phyloP scores from a whole-genome alignment of 2,888 invertebrate genomes.

The Sussaba pulchella region DNA sequence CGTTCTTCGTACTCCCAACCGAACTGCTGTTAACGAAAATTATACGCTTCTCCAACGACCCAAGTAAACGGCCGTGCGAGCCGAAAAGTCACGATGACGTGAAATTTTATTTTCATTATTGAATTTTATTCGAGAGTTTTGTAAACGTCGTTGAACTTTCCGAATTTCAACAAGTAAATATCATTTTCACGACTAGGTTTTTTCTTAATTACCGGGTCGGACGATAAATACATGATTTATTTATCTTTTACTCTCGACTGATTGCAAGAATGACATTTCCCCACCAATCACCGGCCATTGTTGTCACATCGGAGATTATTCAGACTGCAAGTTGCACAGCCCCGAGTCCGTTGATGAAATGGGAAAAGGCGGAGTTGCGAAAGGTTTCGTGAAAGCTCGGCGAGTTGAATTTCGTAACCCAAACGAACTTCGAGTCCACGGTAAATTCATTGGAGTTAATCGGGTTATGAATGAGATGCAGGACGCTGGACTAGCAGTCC shows the following conservation, averaged over 20 bases:
- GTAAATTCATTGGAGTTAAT: conserved; percentile 61
- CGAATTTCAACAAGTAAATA: too few relatives aligned
- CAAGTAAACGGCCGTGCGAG: too few relatives aligned
- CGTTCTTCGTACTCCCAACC: background rate
- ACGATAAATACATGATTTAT: too few relatives aligned
- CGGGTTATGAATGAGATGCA: conserved; percentile 51
- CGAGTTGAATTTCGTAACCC: conserved; percentile 25
- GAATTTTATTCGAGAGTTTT: background rate
- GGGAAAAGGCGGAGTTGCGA: background rate
- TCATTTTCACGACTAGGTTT: too few relatives aligned
- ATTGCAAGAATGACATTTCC: too few relatives aligned
- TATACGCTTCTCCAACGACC: too few relatives aligned
- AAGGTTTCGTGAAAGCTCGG: background rate
- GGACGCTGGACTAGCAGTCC: background rate
- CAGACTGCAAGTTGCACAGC: too few relatives aligned
- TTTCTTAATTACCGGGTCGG: too few relatives aligned
- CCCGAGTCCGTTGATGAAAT: background rate
- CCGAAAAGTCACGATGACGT: background rate
- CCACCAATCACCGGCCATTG: too few relatives aligned
- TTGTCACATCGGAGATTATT: background rate
- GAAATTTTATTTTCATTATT: background rate
- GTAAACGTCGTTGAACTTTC: background rate
- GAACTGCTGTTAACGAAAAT: background rate
- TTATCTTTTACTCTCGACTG: too few relatives aligned
- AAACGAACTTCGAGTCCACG: conserved; percentile 35